Base-by-base conservation (phyloP, 30 jellyfish, hydroid and myxozoan species). In the Cassiopea xamachana region DNA sequence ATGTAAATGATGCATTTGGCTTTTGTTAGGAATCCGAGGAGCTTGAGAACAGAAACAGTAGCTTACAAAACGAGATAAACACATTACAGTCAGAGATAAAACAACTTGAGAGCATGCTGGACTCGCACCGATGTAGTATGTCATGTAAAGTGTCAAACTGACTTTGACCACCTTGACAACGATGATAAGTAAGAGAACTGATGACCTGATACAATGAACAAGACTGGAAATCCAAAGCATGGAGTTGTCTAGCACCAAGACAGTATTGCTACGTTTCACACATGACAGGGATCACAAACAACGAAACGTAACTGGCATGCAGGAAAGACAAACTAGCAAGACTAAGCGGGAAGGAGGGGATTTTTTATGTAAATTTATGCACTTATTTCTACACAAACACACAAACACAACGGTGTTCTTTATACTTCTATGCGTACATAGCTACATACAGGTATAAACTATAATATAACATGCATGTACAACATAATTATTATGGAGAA, bases 51-150 rank as follows among this genome's bases (percentile, higher is more conserved):
- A 92, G 91, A 89, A 96, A 96, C 91, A 90, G 92, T 80, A 85
- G 84, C 81, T 83, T 96, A 58, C 97, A 96, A 89, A 89, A 89
- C 86, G 99, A 96, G 60, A 96, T 96, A 68, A 71, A 90, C 88
- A 75, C 94, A 27, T 61, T 96, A 69, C 99, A 96, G 84, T 92
- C 99, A 17, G 98, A 96, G 81, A 96, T 96, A 68, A 93, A 93
- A 85, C 98, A 96, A 79, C 97, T 96, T 19, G 99, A 96, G 77
- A 84, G 97, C 85, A 92, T 96, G 96, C 92, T 96, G 69, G 99
- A 96, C 90, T 87, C 98, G 14, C 99, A 96, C 82, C 78, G 98
- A 46, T 96, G 99, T 87, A 92, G 92, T 83, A 96, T 96, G 99
- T 85, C 95, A 2, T 92, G 98, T 80, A 92, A 92, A 49, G 98